These are phyloP conservation scores for Pygoscelis adeliae DNA, from an alignment of 2,113 vertebrate genomes.

Conservation along the genomic window DNA sequence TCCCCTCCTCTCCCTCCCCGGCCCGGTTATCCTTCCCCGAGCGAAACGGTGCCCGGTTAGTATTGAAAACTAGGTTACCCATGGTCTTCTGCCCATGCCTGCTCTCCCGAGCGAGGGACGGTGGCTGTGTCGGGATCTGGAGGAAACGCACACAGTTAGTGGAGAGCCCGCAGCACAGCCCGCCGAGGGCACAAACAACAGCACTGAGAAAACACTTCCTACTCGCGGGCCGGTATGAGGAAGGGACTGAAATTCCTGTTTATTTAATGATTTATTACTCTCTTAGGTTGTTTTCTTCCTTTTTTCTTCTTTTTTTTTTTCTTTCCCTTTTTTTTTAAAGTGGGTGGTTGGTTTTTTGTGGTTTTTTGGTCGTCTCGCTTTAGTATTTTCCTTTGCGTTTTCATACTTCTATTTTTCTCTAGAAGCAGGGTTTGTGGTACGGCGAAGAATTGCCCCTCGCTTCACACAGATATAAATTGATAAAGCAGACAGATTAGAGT, in stretches of 20 bases:
- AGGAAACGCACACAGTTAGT: conserved; percentile 45
- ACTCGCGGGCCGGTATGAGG: conserved; percentile 10
- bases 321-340: no score
- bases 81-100: conserved; percentile 1
- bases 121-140: conserved; percentile 17
- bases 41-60: not conserved
- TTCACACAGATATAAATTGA: not conserved
- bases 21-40: not conserved
- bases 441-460: not conserved
- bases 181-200: conserved; percentile 19
- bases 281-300: conserved; percentile 8
- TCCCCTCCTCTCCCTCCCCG: not conserved
- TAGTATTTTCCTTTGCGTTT: not conserved
- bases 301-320: not conserved
- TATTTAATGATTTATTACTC: conserved; percentile 69
- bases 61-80: not conserved
- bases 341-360: not conserved
- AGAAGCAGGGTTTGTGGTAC: not conserved
- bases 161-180: not conserved
- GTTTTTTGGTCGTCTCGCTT: rapidly evolving
- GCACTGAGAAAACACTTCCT: conserved; percentile 30
- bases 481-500: not conserved
- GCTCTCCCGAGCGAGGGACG: not conserved
- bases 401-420: not conserved
- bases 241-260: conserved; percentile 65